Conservation (phyloP, 1,140 invertebrate genomes). For the Ooceraea biroi region DNA sequence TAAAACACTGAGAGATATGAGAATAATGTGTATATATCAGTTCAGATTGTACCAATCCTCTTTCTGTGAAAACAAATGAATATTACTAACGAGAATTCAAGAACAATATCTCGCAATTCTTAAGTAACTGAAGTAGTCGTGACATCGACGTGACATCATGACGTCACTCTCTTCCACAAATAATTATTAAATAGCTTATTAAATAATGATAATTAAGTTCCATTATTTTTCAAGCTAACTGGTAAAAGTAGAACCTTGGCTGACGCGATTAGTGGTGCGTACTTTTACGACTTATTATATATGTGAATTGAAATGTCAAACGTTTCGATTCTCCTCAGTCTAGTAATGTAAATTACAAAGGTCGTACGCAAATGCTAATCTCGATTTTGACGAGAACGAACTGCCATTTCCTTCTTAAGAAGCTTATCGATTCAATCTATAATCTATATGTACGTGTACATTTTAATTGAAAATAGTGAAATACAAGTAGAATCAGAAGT, state of each 20-base stretch:
- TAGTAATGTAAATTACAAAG: slow-evolving; percentile 24
- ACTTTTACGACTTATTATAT: too few relatives aligned
- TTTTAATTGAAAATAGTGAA: not conserved
- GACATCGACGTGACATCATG: not conserved
- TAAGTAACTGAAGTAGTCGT: not conserved
- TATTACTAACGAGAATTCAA: not conserved
- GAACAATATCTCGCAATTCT: not conserved
- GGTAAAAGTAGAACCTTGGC: too few relatives aligned
- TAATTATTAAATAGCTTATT: slow-evolving; percentile 36
- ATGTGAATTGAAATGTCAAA: too few relatives aligned
- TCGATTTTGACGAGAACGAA: slow-evolving; percentile 11
- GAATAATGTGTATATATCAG: not conserved
- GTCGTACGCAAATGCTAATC: slow-evolving; percentile 24
- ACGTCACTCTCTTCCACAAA: not conserved
- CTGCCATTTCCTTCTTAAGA: slow-evolving; percentile 15
- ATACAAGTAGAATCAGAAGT: slow-evolving; percentile 27
- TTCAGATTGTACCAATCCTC: not conserved
- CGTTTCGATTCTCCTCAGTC: too few relatives aligned
- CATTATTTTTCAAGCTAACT: too few relatives aligned
- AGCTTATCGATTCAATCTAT: slow-evolving; percentile 33
- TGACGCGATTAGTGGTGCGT: too few relatives aligned
- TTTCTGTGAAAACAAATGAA: not conserved
- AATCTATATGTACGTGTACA: slow-evolving; percentile 18
- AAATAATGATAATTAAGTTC: not conserved
- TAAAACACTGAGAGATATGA: not conserved